phyloP scores from a whole-genome alignment of 2,113 vertebrate genomes.

The Tauraco erythrolophus region DNA sequence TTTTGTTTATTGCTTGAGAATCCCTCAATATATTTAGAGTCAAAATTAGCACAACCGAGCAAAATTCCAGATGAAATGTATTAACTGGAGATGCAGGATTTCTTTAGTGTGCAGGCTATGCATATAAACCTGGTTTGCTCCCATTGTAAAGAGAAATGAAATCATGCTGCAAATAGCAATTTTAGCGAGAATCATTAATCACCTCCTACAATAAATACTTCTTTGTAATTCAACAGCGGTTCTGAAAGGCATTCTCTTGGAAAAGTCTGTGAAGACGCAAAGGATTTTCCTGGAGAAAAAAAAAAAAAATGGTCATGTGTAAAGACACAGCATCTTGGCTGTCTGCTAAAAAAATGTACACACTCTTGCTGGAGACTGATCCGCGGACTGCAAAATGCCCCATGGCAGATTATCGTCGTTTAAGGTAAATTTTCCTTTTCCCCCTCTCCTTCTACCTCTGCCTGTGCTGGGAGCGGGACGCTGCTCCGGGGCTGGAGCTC shows the following conservation, averaged over 20 bases:
- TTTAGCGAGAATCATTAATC: constrained; percentile 86
- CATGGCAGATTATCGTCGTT: constrained; percentile 74
- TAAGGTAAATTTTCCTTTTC: constrained; percentile 76
- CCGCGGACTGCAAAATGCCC: constrained; percentile 66
- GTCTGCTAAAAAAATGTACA: constrained; percentile 75
- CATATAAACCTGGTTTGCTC: constrained; percentile 50
- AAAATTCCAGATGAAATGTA: constrained; percentile 26
- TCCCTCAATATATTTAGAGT: not conserved
- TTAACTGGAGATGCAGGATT: not conserved
- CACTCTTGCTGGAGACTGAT: constrained; percentile 66
- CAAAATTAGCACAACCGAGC: constrained; percentile 34
- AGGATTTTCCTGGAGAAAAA: constrained; percentile 78
- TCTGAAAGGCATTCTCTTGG: constrained; percentile 86
- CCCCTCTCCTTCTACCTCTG: not conserved
- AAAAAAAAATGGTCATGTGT: constrained; percentile 77
- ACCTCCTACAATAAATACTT: constrained; percentile 87
- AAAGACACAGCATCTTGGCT: constrained; percentile 74
- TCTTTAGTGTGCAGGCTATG: constrained; percentile 47
- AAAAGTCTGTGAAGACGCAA: constrained; percentile 81
- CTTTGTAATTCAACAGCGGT: constrained; percentile 87
- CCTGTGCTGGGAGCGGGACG: not conserved
- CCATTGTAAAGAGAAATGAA: constrained; percentile 80
- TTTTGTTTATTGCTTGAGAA: constrained; percentile 5
- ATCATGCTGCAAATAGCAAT: constrained; percentile 85
- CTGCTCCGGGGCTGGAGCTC: not conserved